Evolutionary conservation across 2,113 vertebrate species (phyloP).

Genomic region (Pseudorhombus dupliciocellatus): DNA sequence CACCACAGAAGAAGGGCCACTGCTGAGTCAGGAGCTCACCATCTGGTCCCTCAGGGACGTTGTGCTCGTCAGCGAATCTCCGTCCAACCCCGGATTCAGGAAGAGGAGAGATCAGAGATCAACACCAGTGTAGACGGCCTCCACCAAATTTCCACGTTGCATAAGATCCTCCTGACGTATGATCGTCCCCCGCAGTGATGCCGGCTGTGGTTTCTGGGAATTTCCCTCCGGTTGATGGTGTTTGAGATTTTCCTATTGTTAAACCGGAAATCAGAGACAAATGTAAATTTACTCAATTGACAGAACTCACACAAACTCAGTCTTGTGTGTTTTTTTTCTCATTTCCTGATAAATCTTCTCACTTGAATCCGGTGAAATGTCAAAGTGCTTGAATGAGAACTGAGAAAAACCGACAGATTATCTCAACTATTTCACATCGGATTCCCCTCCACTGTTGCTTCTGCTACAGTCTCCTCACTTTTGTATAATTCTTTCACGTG

Average conservation of each 20-base stretch:
- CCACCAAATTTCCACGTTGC: constrained; percentile 37
- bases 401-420: no score
- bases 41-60: constrained; percentile 70
- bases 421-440: no score
- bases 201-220: neutral
- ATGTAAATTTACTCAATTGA: neutral
- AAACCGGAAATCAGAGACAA: neutral
- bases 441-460: no score
- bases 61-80: constrained; percentile 66
- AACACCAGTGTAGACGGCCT: constrained; percentile 6
- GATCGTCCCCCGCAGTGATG: neutral
- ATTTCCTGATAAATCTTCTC: no score
- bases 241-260: neutral
- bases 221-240: neutral
- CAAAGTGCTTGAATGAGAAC: no score
- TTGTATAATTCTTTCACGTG: neutral
- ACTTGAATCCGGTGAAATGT: no score
- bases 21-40: constrained; percentile 69
- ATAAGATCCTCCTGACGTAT: constrained; percentile 35
- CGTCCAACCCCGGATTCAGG: constrained; percentile 48
- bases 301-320: no score
- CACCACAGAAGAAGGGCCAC: constrained; percentile 30
- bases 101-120: constrained; percentile 43
- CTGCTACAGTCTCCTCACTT: no score
- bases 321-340: no score